Conservation (phyloP, 23 tunicate species). For the Clavelina lepadiformis region DNA sequence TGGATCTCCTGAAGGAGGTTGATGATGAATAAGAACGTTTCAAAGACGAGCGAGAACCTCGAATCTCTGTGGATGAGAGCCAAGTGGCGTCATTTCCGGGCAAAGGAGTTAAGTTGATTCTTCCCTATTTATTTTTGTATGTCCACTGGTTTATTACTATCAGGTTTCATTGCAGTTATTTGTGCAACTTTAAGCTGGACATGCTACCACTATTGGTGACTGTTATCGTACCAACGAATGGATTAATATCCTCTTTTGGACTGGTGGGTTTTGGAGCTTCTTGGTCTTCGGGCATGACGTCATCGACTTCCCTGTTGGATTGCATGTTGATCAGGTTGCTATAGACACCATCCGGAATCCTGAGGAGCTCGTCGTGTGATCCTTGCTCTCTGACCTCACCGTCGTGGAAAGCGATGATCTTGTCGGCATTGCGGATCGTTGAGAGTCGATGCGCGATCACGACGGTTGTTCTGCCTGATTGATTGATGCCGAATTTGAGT, state of each 20-base stretch:
- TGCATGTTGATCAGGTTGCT: conserved; percentile 95
- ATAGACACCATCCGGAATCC: conserved; percentile 81
- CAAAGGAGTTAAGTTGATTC: too few species aligned
- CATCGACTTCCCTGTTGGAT: conserved; percentile 43
- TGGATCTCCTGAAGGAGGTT: neutral
- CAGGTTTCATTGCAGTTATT: neutral
- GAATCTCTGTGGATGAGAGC: too few species aligned
- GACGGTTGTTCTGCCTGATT: conserved; percentile 96
- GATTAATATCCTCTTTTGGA: too few species aligned
- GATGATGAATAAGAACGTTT: too few species aligned
- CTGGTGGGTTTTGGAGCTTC: neutral
- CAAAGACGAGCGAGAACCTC: too few species aligned
- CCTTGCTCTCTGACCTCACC: conserved; percentile 81
- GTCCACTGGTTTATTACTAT: too few species aligned
- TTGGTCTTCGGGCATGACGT: neutral
- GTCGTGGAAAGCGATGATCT: conserved; percentile 79
- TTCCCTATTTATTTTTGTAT: too few species aligned
- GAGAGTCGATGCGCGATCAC: conserved; percentile 97
- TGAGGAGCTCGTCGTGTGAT: conserved; percentile 76
- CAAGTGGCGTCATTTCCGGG: too few species aligned
- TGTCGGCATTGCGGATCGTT: conserved; percentile 92
- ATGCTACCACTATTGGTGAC: too few species aligned
- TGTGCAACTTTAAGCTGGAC: too few species aligned
- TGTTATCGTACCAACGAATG: too few species aligned
- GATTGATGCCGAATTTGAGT: too few species aligned